phyloP scores from a whole-genome alignment of 2,888 invertebrate genomes.

The Yponomeuta sedellus region DNA sequence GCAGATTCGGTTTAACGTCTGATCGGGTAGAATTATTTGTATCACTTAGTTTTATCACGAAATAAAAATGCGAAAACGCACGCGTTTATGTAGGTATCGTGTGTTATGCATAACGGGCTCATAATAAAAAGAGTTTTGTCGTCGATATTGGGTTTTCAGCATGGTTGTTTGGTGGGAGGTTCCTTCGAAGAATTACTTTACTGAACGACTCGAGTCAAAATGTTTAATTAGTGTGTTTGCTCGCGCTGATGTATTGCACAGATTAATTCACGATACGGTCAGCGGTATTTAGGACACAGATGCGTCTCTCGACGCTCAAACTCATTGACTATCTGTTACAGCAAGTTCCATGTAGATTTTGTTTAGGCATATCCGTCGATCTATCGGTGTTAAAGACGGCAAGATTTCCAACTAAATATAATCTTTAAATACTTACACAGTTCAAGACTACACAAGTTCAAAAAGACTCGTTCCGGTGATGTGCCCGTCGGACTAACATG shows the following conservation, averaged over 20 bases:
- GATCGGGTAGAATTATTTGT: slow-evolving; percentile 3
- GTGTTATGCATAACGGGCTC: background rate
- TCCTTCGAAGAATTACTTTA: slow-evolving; percentile 23
- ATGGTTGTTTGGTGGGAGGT: slow-evolving; percentile 19
- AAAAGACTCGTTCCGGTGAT: too few species aligned
- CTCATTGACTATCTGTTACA: slow-evolving; percentile 52
- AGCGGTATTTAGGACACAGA: slow-evolving; percentile 65
- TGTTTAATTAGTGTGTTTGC: slow-evolving; percentile 40
- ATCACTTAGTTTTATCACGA: slow-evolving; percentile 13
- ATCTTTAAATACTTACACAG: too few species aligned
- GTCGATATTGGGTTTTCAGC: background rate
- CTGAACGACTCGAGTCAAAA: slow-evolving; percentile 26
- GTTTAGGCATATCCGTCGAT: background rate
- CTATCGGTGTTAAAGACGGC: background rate
- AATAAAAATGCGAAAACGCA: background rate
- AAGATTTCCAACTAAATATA: too few species aligned
- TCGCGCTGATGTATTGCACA: slow-evolving; percentile 60
- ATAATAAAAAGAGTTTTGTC: background rate
- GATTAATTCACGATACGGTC: slow-evolving; percentile 59
- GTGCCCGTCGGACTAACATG: too few species aligned
- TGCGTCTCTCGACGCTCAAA: slow-evolving; percentile 45
- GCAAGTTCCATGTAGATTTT: slow-evolving; percentile 34
- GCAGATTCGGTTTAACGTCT: background rate
- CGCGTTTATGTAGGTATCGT: background rate
- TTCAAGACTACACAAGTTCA: too few species aligned